Base-by-base conservation (phyloP, 1,140 invertebrate species). In the Anastrepha obliqua region DNA sequence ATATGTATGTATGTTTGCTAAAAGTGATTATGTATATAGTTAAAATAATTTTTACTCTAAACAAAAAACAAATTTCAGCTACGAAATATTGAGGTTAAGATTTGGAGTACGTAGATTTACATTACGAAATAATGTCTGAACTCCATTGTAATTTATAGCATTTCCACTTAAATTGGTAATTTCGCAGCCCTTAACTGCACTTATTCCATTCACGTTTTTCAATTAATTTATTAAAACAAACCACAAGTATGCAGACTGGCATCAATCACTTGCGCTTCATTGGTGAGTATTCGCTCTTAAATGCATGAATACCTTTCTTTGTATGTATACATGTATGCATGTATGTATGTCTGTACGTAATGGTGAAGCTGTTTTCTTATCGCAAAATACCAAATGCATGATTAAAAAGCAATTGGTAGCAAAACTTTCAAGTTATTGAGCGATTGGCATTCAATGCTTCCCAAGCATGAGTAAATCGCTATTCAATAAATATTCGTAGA, bases 341-440 rank as follows among this genome's bases (percentile, higher is more conserved):
- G 0, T 47, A 13, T 5, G 9, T n/a, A 17, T 74, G 39, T 47
- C 17, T 74, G 15, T 74, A 1, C 67, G 2, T 17, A 42, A 55
- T 51, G 3, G n/a, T 81, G 74, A 51, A 55, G 44, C 74, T 81
- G 74, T 81, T 81, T 62, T 58, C 47, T 81, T 81, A 81, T 81
- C 74, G 74, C 17, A 42, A 11, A 81, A 81, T n/a, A 5, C 74
- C 74, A 51, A 44, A 1, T 39, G 17, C 55, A 8, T 9, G 2
- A 58, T 58, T 58, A 42, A 81, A 55, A 55, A 47, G 47, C 51
- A 81, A 81, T 81, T 81, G 17, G n/a, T 29, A 81, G 15, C 47
- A 11, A 55, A 81, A 42, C 13, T 17, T 74, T 42, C 17, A 81
- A 51, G 6, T 55, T 55, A 2, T 81, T 81, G 74, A 58, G 15